Evolutionary conservation across 2,888 invertebrate genomes (phyloP).

Genomic region (Athalia cordata): DNA sequence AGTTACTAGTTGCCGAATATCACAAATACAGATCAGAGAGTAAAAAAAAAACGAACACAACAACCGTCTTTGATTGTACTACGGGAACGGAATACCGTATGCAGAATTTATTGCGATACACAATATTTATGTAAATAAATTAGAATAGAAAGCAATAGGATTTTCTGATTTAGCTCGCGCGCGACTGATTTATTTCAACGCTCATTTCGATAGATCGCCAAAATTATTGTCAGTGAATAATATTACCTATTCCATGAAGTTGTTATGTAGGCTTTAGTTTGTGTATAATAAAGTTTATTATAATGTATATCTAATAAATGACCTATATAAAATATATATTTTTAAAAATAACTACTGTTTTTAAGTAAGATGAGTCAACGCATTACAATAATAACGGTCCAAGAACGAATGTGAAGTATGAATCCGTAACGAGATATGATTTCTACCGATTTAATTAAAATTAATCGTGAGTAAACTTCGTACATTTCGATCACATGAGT

Average conservation of each 20-base stretch:
- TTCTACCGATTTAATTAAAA: too few species aligned
- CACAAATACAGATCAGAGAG: slow-evolving; percentile 29
- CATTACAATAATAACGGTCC: slow-evolving; percentile 14
- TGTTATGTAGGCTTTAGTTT: slow-evolving; percentile 68
- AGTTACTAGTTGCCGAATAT: slow-evolving; percentile 43
- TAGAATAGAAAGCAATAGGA: slow-evolving; percentile 58
- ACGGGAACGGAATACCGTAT: slow-evolving; percentile 28
- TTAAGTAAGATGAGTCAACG: slow-evolving; percentile 25
- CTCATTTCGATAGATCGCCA: slow-evolving; percentile 48
- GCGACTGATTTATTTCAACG: slow-evolving; percentile 61
- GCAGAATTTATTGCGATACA: slow-evolving; percentile 51
- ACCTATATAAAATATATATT: slow-evolving; percentile 50
- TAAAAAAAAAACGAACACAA: slow-evolving; percentile 53
- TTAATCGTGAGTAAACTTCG: too few species aligned
- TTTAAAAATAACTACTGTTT: slow-evolving; percentile 39
- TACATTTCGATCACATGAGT: too few species aligned
- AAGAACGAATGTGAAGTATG: background rate
- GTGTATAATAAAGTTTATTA: slow-evolving; percentile 67
- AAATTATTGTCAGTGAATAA: slow-evolving; percentile 52
- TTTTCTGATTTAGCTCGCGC: slow-evolving; percentile 60
- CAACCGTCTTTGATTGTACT: slow-evolving; percentile 3
- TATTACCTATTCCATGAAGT: slow-evolving; percentile 60
- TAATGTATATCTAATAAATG: slow-evolving; percentile 65
- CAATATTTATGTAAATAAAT: slow-evolving; percentile 64
- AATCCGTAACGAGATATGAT: background rate